These are phyloP conservation scores for Riparia riparia DNA, from an alignment of 2,113 vertebrate genomes.

Conservation along the genomic window DNA sequence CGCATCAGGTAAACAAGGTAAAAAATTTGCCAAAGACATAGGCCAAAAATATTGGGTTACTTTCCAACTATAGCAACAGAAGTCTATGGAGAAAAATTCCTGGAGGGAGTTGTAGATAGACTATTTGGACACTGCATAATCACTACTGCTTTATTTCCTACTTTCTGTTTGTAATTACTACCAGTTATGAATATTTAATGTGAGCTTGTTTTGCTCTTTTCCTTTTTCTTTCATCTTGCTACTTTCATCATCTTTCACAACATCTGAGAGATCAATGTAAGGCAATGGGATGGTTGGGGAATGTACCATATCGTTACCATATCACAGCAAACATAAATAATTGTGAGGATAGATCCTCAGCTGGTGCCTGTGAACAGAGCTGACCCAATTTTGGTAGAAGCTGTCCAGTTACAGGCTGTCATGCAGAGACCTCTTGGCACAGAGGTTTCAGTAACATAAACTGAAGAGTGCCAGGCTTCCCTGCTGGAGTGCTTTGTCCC, in stretches of 20 bases:
- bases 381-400: neutral
- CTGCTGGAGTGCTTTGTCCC: neutral
- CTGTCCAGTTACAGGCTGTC: neutral
- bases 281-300: neutral
- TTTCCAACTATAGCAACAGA: slow-evolving; percentile 40
- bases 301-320: neutral
- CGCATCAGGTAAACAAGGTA: neutral
- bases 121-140: slow-evolving; percentile 48
- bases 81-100: slow-evolving; percentile 37
- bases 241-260: slow-evolving; percentile 29
- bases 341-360: neutral
- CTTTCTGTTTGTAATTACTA: slow-evolving; percentile 75
- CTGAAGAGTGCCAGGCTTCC: neutral
- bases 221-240: slow-evolving; percentile 59
- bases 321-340: slow-evolving; percentile 4
- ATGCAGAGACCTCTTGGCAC: neutral
- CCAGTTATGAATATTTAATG: slow-evolving; percentile 75
- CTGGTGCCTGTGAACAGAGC: accelerated
- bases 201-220: slow-evolving; percentile 46
- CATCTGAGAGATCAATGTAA: slow-evolving; percentile 52
- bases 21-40: neutral
- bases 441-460: neutral
- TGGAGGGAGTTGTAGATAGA: slow-evolving; percentile 20
- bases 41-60: neutral
- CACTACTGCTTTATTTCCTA: slow-evolving; percentile 52